Conservation (phyloP, 2,888 invertebrate genomes). For the Lathronympha strigana region DNA sequence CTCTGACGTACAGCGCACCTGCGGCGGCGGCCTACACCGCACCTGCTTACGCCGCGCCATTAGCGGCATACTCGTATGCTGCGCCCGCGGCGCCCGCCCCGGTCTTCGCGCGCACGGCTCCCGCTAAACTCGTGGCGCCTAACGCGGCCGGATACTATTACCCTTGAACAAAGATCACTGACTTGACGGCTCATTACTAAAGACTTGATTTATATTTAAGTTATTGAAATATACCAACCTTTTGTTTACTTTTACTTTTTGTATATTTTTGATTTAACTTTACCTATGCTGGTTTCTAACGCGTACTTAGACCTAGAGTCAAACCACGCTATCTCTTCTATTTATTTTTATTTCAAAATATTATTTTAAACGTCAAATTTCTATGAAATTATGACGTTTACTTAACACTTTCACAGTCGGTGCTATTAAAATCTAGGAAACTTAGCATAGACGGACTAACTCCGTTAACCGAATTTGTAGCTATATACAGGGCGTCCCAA, state of each 20-base stretch:
- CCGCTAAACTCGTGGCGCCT: slow-evolving; percentile 86
- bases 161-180: slow-evolving; percentile 61
- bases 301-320: too few species aligned
- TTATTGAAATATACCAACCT: slow-evolving; percentile 55
- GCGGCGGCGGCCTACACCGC: slow-evolving; percentile 66
- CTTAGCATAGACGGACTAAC: too few species aligned
- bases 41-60: slow-evolving; percentile 52
- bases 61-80: slow-evolving; percentile 64
- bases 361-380: too few species aligned
- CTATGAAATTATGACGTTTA: too few species aligned
- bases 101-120: slow-evolving; percentile 86
- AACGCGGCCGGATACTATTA: slow-evolving; percentile 72
- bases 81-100: slow-evolving; percentile 81
- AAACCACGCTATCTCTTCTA: too few species aligned
- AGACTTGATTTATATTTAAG: slow-evolving; percentile 74
- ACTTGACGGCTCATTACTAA: slow-evolving; percentile 62
- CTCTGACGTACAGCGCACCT: slow-evolving; percentile 49
- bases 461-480: too few species aligned
- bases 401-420: too few species aligned
- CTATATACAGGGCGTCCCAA: too few species aligned
- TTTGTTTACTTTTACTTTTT: slow-evolving; percentile 45
- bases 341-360: too few species aligned
- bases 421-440: too few species aligned
- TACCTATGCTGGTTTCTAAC: not conserved
- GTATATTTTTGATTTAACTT: slow-evolving; percentile 17